A percentile compares a stretch with the other conserved stretches of the same genome.
phyloP scores from a whole-genome alignment of 2,888 invertebrate species.

The Acholoe squamosa region DNA sequence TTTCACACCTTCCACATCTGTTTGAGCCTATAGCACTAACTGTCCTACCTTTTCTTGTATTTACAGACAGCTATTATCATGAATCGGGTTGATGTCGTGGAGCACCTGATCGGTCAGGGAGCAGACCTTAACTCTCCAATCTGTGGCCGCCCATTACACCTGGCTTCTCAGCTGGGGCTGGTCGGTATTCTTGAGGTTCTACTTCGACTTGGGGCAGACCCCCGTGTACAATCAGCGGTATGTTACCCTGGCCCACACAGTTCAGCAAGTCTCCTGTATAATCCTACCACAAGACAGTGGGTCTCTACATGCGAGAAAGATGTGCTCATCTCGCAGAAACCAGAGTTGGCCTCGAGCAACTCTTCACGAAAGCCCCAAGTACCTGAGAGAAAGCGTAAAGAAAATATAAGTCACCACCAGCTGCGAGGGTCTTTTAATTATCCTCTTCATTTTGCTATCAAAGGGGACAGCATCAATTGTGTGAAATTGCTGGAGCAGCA shows the following conservation, averaged over 20 bases:
- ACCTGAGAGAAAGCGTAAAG: neutral
- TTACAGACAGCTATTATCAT: constrained; percentile 55
- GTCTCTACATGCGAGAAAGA: neutral
- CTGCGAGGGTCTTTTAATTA: constrained; percentile 11
- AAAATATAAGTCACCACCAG: neutral
- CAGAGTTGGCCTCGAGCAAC: neutral
- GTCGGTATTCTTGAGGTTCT: constrained; percentile 24
- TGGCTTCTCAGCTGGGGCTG: constrained; percentile 48
- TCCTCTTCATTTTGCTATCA: constrained; percentile 47
- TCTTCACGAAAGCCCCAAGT: neutral
- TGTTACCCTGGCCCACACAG: constrained; percentile 55
- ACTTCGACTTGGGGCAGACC: constrained; percentile 19
- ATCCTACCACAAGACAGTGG: constrained; percentile 49
- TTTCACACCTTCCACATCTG: no score
- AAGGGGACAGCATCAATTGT: constrained; percentile 45
- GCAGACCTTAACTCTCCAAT: constrained; percentile 54
- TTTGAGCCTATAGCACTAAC: neutral
- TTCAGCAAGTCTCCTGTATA: neutral
- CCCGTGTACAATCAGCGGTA: neutral
- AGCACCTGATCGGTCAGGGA: constrained; percentile 44
- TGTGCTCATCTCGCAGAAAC: neutral
- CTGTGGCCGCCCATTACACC: constrained; percentile 59
- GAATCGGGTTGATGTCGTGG: neutral
- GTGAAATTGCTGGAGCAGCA: neutral
- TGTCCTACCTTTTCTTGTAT: neutral